Percentiles rank a stretch among this genome's conserved stretches.
Conservation (phyloP, 2,797 vertebrate genomes). For the Pterois miles region DNA sequence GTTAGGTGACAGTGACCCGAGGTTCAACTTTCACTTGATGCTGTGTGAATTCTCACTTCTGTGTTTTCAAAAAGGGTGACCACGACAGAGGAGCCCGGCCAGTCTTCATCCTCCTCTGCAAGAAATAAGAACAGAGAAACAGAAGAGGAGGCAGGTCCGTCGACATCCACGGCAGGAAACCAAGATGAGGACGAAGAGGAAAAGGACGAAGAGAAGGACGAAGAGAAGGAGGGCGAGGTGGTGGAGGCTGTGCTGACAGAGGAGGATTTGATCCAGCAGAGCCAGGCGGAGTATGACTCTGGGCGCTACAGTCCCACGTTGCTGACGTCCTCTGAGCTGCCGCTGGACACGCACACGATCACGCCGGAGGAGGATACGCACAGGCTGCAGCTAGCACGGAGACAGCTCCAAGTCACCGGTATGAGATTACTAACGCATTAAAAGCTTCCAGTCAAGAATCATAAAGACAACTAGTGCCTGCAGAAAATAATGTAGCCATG, state of each 20-base stretch:
- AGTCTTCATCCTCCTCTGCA: conserved; percentile 47
- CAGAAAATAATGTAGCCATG: neutral
- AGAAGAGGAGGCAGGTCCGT: conserved; percentile 36
- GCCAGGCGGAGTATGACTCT: conserved; percentile 94
- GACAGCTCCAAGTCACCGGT: conserved; percentile 96
- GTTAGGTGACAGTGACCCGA: neutral
- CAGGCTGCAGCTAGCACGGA: conserved; percentile 88
- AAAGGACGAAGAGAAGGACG: conserved; percentile 57
- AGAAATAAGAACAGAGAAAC: conserved; percentile 21
- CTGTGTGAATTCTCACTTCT: neutral
- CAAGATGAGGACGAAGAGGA: conserved; percentile 50
- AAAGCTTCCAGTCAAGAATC: neutral
- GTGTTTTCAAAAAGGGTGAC: neutral
- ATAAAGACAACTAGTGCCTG: neutral
- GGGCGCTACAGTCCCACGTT: conserved; percentile 94
- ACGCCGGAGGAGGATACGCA: conserved; percentile 90
- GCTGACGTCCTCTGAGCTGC: conserved; percentile 89
- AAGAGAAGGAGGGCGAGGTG: conserved; percentile 75
- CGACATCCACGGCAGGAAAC: conserved; percentile 50
- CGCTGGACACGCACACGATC: conserved; percentile 91
- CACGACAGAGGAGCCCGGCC: conserved; percentile 20
- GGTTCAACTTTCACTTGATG: neutral
- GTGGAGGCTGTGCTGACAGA: conserved; percentile 94
- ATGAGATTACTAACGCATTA: neutral
- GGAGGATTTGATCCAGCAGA: conserved; percentile 98